phyloP scores from a whole-genome alignment of 92 coral and sea anemone genomes.

The Parazoanthus darwini region DNA sequence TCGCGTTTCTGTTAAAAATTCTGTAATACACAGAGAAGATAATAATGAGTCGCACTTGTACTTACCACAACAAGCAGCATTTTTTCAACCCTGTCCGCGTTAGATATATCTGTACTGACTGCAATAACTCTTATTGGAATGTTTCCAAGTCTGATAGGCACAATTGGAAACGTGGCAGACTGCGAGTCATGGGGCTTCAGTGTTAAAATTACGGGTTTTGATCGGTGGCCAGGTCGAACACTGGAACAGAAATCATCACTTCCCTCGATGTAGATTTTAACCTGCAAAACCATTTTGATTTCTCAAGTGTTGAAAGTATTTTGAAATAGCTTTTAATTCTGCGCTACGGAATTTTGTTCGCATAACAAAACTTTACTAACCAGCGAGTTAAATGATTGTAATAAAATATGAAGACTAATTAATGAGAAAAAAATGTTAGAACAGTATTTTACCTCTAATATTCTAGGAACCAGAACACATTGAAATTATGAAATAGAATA shows the following conservation, averaged over 20 bases:
- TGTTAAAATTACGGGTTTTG: slow-evolving; percentile 27
- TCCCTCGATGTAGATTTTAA: slow-evolving; percentile 55
- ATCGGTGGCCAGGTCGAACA: slow-evolving; percentile 47
- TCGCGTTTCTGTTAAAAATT: background rate
- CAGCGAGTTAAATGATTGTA: too few relatives aligned
- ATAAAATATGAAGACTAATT: too few relatives aligned
- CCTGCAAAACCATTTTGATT: slow-evolving; percentile 44
- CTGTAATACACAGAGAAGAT: background rate
- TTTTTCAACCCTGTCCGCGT: slow-evolving; percentile 52
- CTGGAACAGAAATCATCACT: slow-evolving; percentile 75
- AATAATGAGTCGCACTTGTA: background rate
- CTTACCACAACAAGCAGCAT: slow-evolving; percentile 73
- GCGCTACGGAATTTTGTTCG: background rate
- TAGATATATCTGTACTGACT: background rate
- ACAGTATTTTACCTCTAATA: too few relatives aligned
- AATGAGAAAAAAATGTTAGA: too few relatives aligned
- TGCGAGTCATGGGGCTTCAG: slow-evolving; percentile 53
- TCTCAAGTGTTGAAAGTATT: background rate
- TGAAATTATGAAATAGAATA: too few relatives aligned
- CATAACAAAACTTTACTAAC: too few relatives aligned
- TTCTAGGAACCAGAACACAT: too few relatives aligned
- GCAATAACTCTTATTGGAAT: slow-evolving; percentile 64
- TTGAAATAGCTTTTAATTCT: background rate
- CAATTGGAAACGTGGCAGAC: slow-evolving; percentile 77
- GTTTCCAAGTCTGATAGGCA: slow-evolving; percentile 77